Evolutionary conservation across 2,888 invertebrate species (phyloP), one percentile per base, ranked within the genome.

Genomic region (Macropis europaea): DNA sequence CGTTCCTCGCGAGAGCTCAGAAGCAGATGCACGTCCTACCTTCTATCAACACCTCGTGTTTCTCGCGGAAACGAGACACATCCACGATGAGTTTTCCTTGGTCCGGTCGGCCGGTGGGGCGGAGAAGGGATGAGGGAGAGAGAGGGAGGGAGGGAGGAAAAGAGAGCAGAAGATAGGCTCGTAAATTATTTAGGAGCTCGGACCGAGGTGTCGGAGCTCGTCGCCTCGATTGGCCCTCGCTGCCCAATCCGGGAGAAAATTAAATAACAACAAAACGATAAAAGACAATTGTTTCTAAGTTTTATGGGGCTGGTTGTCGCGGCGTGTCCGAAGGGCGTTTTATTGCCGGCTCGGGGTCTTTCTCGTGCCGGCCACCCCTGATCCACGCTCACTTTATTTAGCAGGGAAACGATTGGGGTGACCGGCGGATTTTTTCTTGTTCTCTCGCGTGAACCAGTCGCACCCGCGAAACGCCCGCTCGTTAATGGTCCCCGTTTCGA

Each of bases 231-330:
- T 74, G 77, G 78, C 60, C 64, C 69, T 68, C 81, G 64, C 79
- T 70, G 81, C 52, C 75, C 79, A 71, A 73, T 77, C 77, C 76
- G 79, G 84, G 87, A 78, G 84, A 85, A 90, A 90, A 90, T 90
- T 89, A 90, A 90, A 90, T 90, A 90, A 88, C 88, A 90, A 89
- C 89, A 90, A 89, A 90, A 90, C 90, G 88, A 89, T 90, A 89
- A 89, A 89, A 88, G 90, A 88, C 90, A 89, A 90, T 90, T 90
- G 90, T 90, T 90, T 87, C 89, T 88, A 88, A 90, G 90, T 89
- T 90, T 90, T 90, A 90, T 88, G 89, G 84, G 80, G 70, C 70
- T 48, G 64, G 50, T 45, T 63, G 79, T 81, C 82, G 70, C 83
- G 84, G 76, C 69, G 76, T 54, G 76, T 70, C 76, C 76, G 77